Conservation (phyloP, 2,797 vertebrate species). For the Poeciliopsis presidionis region DNA sequence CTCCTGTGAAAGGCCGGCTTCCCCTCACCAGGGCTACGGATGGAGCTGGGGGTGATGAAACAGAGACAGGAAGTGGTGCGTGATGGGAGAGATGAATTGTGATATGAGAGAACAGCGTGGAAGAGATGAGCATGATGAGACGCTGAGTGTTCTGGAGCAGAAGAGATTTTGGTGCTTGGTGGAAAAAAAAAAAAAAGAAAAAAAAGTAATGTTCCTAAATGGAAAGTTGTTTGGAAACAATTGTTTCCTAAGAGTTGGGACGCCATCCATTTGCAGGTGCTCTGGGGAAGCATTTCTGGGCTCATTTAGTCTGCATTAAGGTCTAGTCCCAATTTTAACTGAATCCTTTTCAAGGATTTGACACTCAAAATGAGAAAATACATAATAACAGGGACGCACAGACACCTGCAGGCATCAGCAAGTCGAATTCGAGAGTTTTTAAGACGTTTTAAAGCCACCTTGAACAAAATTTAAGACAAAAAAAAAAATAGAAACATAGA, state of each 20-base stretch:
- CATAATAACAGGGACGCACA: background rate
- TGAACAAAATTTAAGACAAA: too few species aligned
- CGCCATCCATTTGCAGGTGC: background rate
- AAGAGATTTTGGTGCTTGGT: background rate
- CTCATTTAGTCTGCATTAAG: background rate
- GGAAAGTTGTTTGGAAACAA: background rate
- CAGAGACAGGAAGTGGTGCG: constrained; percentile 42
- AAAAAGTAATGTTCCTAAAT: background rate
- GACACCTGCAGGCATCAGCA: too few species aligned
- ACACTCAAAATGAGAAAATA: background rate
- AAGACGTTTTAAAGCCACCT: too few species aligned
- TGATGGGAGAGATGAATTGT: constrained; percentile 46
- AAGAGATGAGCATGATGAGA: constrained; percentile 35
- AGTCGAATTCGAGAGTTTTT: too few species aligned
- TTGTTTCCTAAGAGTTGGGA: background rate
- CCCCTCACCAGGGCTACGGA: constrained; percentile 85
- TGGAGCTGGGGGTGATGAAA: constrained; percentile 89
- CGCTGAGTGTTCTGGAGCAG: constrained; percentile 2
- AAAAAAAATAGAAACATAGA: too few species aligned
- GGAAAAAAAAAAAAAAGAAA: background rate
- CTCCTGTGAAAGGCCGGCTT: constrained; percentile 93
- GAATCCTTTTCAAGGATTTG: background rate
- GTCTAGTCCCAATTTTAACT: background rate
- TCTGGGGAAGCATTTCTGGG: background rate
- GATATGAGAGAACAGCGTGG: constrained; percentile 36